phyloP scores from a whole-genome alignment of 2,888 invertebrate species.

The Phasia obesa region DNA sequence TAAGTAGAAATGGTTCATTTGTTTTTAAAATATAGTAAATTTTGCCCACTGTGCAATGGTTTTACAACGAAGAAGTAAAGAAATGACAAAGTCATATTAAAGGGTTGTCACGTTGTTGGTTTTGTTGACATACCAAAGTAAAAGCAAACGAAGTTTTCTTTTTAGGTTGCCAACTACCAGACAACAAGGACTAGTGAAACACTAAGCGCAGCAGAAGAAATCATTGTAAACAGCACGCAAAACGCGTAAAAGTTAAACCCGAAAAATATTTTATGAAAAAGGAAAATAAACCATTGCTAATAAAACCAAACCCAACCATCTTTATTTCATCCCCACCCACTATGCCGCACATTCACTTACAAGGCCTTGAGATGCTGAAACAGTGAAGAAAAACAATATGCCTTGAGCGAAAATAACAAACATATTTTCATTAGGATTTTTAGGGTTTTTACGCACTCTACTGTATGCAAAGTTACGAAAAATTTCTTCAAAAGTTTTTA shows the following conservation, averaged over 20 bases:
- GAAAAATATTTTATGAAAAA: conserved; percentile 76
- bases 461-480: background rate
- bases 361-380: conserved; percentile 53
- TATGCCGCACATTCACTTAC: conserved; percentile 5
- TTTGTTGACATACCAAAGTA: conserved; percentile 65
- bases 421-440: conserved; percentile 30
- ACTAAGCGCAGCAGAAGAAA: conserved; percentile 13
- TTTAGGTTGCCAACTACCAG: conserved; percentile 63
- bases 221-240: conserved; percentile 64
- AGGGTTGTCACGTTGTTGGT: conserved; percentile 62
- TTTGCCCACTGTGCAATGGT: too few species aligned
- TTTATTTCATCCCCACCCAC: conserved; percentile 12
- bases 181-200: conserved; percentile 29
- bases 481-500: background rate
- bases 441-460: background rate
- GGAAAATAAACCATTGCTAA: conserved; percentile 55
- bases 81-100: conserved; percentile 60
- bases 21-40: too few species aligned
- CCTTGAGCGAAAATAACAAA: conserved; percentile 51
- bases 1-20: too few species aligned
- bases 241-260: conserved; percentile 78
- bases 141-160: conserved; percentile 75
- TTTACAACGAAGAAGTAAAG: conserved; percentile 1
- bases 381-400: conserved; percentile 41
- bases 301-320: conserved; percentile 13